Evolutionary conservation across 1,140 invertebrate species (phyloP).

Genomic region (Pissodes strobi): DNA sequence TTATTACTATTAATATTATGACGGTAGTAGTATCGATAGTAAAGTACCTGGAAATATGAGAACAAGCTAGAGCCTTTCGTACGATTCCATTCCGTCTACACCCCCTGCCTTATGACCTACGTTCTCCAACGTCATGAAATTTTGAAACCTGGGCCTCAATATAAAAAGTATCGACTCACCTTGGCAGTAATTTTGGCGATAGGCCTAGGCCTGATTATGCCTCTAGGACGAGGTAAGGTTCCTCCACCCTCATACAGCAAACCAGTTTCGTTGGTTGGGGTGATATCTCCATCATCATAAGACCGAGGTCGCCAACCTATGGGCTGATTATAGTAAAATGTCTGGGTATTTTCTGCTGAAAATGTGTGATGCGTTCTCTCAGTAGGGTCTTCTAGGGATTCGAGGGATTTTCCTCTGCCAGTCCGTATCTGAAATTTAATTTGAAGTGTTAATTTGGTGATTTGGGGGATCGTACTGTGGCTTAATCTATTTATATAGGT

Average conservation of each 20-base stretch:
- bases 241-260: slow-evolving; percentile 71
- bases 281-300: slow-evolving; percentile 87
- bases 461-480: too few species aligned
- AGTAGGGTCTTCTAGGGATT: slow-evolving; percentile 74
- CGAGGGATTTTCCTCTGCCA: slow-evolving; percentile 80
- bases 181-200: slow-evolving; percentile 81
- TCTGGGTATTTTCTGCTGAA: slow-evolving; percentile 60
- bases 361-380: slow-evolving; percentile 69
- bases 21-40: too few species aligned
- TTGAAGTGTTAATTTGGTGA: not conserved
- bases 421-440: slow-evolving; percentile 65
- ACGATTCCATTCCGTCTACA: too few species aligned
- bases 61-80: too few species aligned
- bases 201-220: slow-evolving; percentile 78
- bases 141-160: too few species aligned
- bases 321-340: slow-evolving; percentile 59
- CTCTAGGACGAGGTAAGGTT: slow-evolving; percentile 81
- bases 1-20: too few species aligned
- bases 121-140: too few species aligned
- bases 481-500: too few species aligned
- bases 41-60: too few species aligned
- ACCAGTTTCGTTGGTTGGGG: slow-evolving; percentile 79
- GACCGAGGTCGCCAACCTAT: slow-evolving; percentile 74
- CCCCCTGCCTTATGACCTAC: too few species aligned
- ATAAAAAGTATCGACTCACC: too few species aligned